Evolutionary conservation across 2,797 vertebrate genomes (phyloP).

Genomic region (Gambusia yucatana): DNA sequence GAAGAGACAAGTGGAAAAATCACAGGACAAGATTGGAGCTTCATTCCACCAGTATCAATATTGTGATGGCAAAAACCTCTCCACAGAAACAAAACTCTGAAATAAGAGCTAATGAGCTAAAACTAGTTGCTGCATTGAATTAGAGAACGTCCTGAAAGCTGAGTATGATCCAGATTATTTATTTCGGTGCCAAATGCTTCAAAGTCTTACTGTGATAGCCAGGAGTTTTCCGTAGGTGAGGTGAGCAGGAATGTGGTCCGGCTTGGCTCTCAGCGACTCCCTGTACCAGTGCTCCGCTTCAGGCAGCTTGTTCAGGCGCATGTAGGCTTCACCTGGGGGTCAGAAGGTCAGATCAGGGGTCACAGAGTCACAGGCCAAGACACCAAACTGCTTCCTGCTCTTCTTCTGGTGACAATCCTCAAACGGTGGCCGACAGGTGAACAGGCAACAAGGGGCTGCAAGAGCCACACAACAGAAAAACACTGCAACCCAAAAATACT

Average conservation of each 20-base stretch:
- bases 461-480: too few relatives aligned
- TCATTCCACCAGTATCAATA: background rate
- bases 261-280: constrained; percentile 94
- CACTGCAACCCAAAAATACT: too few relatives aligned
- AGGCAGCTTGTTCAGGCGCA: constrained; percentile 89
- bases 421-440: background rate
- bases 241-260: constrained; percentile 97
- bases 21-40: background rate
- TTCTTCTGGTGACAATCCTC: constrained; percentile 42
- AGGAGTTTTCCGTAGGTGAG: constrained; percentile 97
- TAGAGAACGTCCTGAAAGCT: background rate
- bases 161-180: accelerated
- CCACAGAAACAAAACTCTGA: background rate
- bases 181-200: background rate
- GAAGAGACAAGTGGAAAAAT: background rate
- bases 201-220: constrained; percentile 89
- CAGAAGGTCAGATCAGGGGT: constrained; percentile 44
- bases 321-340: constrained; percentile 92
- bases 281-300: constrained; percentile 95
- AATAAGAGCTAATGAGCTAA: background rate
- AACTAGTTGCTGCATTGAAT: background rate
- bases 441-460: too few relatives aligned
- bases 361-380: constrained; percentile 64
- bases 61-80: background rate
- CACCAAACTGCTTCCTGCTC: constrained; percentile 54